Percentiles rank a stretch among this genome's conserved stretches.
phyloP scores from a whole-genome alignment of 1,140 invertebrate species.

The Phymastichus coffea region DNA sequence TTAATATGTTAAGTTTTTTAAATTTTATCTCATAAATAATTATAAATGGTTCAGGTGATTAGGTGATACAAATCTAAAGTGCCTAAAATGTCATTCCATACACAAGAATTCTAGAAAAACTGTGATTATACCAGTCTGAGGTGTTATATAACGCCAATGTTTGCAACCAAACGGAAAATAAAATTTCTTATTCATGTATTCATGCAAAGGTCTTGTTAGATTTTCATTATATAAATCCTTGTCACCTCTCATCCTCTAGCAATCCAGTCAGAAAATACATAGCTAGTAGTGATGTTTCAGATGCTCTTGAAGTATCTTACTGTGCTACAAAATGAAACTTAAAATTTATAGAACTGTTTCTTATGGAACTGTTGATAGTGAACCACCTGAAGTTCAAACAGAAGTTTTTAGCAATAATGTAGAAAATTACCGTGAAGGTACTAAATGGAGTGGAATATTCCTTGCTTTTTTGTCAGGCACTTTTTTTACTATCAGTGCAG shows the following conservation, averaged over 20 bases:
- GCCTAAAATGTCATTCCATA: conserved; percentile 12
- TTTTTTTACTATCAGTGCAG: conserved; percentile 57
- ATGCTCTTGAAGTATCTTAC: background rate
- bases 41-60: background rate
- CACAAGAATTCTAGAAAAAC: background rate
- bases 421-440: conserved; percentile 46
- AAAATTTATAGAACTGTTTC: conserved; percentile 44
- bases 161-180: background rate
- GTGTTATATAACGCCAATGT: background rate
- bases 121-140: background rate
- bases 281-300: background rate
- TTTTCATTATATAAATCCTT: background rate
- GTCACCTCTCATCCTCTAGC: background rate
- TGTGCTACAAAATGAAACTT: conserved; percentile 43
- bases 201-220: background rate
- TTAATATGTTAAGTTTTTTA: background rate
- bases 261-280: background rate
- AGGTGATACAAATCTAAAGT: conserved; percentile 1
- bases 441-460: conserved; percentile 55
- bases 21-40: conserved; percentile 15
- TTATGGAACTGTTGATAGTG: no score
- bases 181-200: conserved; percentile 8
- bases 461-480: conserved; percentile 57
- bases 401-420: conserved; percentile 51
- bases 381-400: no score